phyloP scores from a whole-genome alignment of 2,113 vertebrate genomes.

The Tauraco erythrolophus region DNA sequence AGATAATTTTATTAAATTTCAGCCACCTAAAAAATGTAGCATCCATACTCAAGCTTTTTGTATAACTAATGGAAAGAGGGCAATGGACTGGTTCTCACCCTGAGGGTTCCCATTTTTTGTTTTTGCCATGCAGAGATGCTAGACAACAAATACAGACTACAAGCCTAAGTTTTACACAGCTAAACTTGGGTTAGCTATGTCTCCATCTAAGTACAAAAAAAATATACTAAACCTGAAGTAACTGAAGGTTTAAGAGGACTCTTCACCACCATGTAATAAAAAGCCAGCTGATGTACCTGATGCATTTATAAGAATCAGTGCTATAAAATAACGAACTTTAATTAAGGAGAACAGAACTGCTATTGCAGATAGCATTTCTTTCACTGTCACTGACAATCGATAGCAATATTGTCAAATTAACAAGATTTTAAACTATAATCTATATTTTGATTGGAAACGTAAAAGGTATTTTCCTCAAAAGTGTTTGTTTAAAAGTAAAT shows the following conservation, averaged over 20 bases:
- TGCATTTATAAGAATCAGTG: not conserved
- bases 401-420: not conserved
- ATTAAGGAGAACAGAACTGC: not conserved
- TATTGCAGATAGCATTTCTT: not conserved
- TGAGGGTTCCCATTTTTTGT: not conserved
- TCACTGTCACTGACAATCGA: not conserved
- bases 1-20: not conserved
- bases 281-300: not conserved
- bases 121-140: not conserved
- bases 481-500: not conserved
- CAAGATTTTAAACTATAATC: not conserved
- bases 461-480: not conserved
- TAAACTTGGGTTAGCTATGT: not conserved
- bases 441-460: not conserved
- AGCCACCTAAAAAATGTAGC: not conserved
- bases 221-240: not conserved
- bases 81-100: not conserved
- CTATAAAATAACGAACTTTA: not conserved
- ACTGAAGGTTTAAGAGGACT: not conserved
- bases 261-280: not conserved
- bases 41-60: not conserved
- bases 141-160: not conserved
- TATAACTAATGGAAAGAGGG: not conserved
- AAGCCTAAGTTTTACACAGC: not conserved
- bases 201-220: not conserved